phyloP scores from a whole-genome alignment of 1,140 invertebrate species.

The Halesus radiatus region DNA sequence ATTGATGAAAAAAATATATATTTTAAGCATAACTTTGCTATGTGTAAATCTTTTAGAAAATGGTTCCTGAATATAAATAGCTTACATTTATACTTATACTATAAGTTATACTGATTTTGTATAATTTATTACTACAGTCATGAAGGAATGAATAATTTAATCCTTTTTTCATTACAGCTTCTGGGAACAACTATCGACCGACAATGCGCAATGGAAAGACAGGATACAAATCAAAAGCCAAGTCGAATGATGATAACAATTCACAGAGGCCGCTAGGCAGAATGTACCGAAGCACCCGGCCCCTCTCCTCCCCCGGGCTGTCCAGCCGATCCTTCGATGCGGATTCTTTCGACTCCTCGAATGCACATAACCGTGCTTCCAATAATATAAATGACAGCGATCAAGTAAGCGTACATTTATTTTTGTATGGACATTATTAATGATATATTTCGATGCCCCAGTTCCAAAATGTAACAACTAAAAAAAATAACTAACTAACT shows the following conservation, averaged over 20 bases:
- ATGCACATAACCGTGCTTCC: not conserved
- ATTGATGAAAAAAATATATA: no score
- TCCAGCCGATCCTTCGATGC: conserved; percentile 24
- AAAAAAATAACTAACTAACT: no score
- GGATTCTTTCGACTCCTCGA: conserved; percentile 1
- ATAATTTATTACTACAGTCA: no score
- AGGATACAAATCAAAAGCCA: conserved; percentile 33
- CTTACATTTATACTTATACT: no score
- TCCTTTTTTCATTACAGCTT: conserved; percentile 9
- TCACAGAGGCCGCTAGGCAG: conserved; percentile 12
- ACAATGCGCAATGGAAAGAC: conserved; percentile 35
- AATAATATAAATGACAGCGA: conserved; percentile 24
- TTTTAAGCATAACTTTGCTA: no score
- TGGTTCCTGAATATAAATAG: no score
- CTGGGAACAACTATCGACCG: conserved; percentile 35
- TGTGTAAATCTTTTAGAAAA: no score
- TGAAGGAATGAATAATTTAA: no score
- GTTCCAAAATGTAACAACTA: no score
- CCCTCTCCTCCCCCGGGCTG: conserved; percentile 26
- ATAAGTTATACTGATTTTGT: no score
- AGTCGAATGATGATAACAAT: conserved; percentile 1
- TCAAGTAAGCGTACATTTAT: conserved; percentile 23
- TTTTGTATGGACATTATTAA: no score
- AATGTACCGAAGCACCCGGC: conserved; percentile 24
- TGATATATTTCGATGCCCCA: no score